Evolutionary conservation across 2,888 invertebrate species (phyloP), one percentile per base, ranked within the genome.

Genomic region (Scotopteryx bipunctaria): DNA sequence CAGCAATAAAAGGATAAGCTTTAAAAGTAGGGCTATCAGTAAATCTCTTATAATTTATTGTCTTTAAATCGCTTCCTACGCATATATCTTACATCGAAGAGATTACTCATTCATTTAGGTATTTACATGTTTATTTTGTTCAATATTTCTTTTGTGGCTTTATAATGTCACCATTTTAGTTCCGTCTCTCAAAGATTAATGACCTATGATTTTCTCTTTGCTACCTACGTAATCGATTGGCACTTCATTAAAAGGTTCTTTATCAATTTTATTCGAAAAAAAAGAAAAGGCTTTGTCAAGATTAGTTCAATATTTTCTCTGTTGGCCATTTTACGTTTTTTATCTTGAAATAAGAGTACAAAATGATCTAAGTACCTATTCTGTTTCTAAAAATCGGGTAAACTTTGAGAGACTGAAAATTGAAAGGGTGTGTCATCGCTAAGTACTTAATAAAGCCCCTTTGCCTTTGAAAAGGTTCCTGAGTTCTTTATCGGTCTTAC

Each of bases 21-120:
- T 56, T 57, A 53, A 41, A 56, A 57, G 57, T 61, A 57, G 61
- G 63, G 63, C 61, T 65, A 61, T 63, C 61, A 56, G 57, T 57
- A 55, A 50, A 63, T 63, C 62, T 65, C 27, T 49, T 43, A 58
- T 54, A 57, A 65, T 65, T 65, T 63, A 65, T 62, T 59, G 65
- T 46, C 57, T 46, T 61, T 62, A 63, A 65, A 62, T 61, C 54
- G 59, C 63, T 54, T 47, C 65, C 62, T 57, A 61, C 63, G 57
- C 59, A 56, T 57, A 38, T 45, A 55, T 56, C 57, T 62, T 57
- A 51, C 25, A 53, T 51, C 54, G 49, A 44, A 44, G 27, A 32
- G 52, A 55, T 62, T 59, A 61, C 51, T 59, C 61, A 62, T 59
- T 44, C 55, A 49, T 55, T 56, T 58, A 55, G 62, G 52, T 55